phyloP scores from a whole-genome alignment of 2,797 vertebrate genomes.

The Odontamblyopus rebecca region DNA sequence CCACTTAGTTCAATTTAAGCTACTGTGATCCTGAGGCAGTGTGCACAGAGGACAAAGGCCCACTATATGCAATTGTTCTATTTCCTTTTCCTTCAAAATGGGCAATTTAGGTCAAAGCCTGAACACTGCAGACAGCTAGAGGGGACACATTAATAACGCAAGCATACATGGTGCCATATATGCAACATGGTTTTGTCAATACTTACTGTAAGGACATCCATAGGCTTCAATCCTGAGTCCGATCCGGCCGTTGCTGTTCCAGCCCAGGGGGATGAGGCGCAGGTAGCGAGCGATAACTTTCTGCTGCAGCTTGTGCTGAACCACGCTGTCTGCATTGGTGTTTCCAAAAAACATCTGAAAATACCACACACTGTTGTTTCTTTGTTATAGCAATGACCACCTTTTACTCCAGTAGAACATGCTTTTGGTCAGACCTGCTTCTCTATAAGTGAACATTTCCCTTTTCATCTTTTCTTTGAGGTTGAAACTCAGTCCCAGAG shows the following conservation, averaged over 20 bases:
- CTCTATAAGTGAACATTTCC: slow-evolving; percentile 18
- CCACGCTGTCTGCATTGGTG: slow-evolving; percentile 90
- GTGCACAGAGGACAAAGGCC: not conserved
- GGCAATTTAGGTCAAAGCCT: not conserved
- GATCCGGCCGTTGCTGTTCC: slow-evolving; percentile 89
- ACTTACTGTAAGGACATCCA: slow-evolving; percentile 90
- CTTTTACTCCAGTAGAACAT: not conserved
- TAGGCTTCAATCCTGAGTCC: slow-evolving; percentile 91
- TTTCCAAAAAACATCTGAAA: slow-evolving; percentile 78
- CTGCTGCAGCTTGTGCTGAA: slow-evolving; percentile 87
- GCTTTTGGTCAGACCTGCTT: not conserved
- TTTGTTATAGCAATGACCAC: not conserved
- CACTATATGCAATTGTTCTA: not conserved
- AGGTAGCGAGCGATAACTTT: slow-evolving; percentile 85
- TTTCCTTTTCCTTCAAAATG: not conserved
- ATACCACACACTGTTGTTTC: not conserved
- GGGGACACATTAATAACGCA: not conserved
- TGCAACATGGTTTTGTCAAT: not conserved
- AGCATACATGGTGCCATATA: not conserved
- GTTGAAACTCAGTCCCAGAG: slow-evolving; percentile 14
- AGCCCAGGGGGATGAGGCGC: slow-evolving; percentile 86
- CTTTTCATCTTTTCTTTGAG: slow-evolving; percentile 25
- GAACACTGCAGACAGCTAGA: not conserved
- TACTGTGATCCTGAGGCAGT: not conserved
- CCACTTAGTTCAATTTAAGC: not conserved